phyloP scores from a whole-genome alignment of 2,797 vertebrate genomes.

The Coregonus ussuriensis region DNA sequence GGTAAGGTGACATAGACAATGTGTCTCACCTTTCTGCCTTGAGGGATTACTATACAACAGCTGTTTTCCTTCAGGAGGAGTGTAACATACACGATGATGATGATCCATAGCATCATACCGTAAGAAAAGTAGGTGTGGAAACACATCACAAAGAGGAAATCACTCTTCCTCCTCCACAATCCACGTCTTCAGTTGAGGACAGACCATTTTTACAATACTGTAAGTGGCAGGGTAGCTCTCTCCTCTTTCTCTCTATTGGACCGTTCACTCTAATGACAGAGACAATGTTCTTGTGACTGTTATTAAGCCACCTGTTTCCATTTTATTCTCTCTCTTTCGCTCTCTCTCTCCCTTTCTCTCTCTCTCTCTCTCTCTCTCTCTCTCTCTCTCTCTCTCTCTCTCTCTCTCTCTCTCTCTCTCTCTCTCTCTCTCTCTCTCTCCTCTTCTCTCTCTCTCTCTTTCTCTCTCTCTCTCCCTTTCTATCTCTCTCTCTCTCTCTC shows the following conservation, averaged over 20 bases:
- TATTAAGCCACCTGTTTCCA: background rate
- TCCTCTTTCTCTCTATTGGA: background rate
- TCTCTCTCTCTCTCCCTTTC: too few species aligned
- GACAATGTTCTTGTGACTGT: background rate
- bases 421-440: too few species aligned
- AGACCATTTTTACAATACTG: background rate
- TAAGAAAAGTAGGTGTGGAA: conserved; percentile 31
- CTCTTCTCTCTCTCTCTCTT: too few species aligned
- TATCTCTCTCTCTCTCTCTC: background rate
- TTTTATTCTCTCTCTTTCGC: background rate
- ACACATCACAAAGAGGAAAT: conserved; percentile 13
- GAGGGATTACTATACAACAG: conserved; percentile 19
- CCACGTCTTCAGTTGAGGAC: background rate
- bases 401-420: too few species aligned
- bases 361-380: too few species aligned
- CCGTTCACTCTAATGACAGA: background rate
- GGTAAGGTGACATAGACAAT: background rate
- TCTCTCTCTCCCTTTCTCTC: background rate
- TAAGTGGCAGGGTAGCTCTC: background rate
- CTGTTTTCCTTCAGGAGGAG: conserved; percentile 36
- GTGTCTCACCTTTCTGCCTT: too few species aligned
- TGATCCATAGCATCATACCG: background rate
- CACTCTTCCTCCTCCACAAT: background rate
- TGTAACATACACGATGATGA: background rate
- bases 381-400: too few species aligned